Percentiles rank a stretch among this genome's conserved stretches.
These are phyloP conservation scores for Nymphicus hollandicus DNA, from an alignment of 2,113 vertebrate species.

Conservation along the genomic window DNA sequence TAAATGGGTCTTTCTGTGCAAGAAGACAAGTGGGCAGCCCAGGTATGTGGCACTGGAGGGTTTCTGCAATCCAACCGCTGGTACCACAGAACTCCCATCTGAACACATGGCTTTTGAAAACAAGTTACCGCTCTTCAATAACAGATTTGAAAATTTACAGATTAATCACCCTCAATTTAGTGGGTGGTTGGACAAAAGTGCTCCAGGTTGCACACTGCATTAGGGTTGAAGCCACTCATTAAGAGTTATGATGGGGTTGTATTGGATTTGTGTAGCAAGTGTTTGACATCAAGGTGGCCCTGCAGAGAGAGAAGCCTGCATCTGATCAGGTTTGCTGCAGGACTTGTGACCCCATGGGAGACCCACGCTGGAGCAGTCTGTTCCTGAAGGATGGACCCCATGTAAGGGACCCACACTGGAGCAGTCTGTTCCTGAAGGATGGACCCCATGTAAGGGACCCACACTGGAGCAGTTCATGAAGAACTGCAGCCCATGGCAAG, in stretches of 20 bases:
- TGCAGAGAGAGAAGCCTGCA: not conserved
- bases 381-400: not conserved
- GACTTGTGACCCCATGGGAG: not conserved
- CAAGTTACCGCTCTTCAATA: rapidly evolving
- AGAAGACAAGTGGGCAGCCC: not conserved
- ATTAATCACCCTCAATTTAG: not conserved
- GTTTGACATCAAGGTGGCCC: not conserved
- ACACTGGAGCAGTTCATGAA: not conserved
- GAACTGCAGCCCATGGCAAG: not conserved
- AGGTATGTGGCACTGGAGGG: not conserved
- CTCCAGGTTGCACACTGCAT: not conserved
- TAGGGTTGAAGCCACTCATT: not conserved
- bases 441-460: not conserved
- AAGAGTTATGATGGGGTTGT: not conserved
- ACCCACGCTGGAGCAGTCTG: not conserved
- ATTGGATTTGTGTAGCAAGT: not conserved
- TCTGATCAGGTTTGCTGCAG: not conserved
- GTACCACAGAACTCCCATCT: not conserved
- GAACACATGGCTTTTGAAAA: not conserved
- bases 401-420: not conserved
- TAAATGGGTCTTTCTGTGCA: not conserved
- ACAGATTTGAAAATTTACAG: not conserved
- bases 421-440: not conserved
- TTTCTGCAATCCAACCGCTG: rapidly evolving
- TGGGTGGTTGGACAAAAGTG: not conserved